Base-by-base conservation (phyloP, 2,113 vertebrate genomes). In the Corvus cornix region DNA sequence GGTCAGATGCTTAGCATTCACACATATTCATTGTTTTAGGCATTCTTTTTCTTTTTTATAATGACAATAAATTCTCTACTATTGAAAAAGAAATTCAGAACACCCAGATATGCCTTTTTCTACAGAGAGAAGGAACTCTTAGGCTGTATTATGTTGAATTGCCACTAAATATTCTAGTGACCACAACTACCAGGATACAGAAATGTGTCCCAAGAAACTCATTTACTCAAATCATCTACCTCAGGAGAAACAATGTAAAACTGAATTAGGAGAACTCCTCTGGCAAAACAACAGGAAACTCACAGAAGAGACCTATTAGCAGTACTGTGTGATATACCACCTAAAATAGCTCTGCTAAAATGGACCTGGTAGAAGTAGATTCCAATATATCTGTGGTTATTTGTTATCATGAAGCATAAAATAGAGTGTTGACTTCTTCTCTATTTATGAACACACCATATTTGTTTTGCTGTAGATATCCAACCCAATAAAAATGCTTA, bases 381-480 rank as follows among this genome's bases (percentile, higher is more conserved):
- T 79, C 26, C 39, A 81, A 11, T 72, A 23, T 72, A 70, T 76
- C 27, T 73, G 64, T 56, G 55, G 56, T 89, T 90, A 56, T 24
- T 87, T 68, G 22, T 59, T 78, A 64, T 87, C 15, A 58, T 16
- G 31, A 88, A 79, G 9, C 18, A 79, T 66, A 80, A 87, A 89
- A 33, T n/a, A 73, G 23, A 59, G 16, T 48, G 20, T 53, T 62
- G 58, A 68, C n/a, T 76, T 96, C 56, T 85, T 89, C 87, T 67
- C 49, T 41, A 30, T 78, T 70, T 91, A 49, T 72, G 41, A 81
- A 41, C 10, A 46, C 31, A 67, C 60, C 37, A n/a, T n/a, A 75
- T 84, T 93, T 95, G 69, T 89, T 88, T 95, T 94, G 56, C 49
- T 91, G 72, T 59, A 53, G 69, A 56, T 87, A 76, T 76, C 13